phyloP scores from a whole-genome alignment of 1,140 invertebrate species.

The Oppia nitens region DNA sequence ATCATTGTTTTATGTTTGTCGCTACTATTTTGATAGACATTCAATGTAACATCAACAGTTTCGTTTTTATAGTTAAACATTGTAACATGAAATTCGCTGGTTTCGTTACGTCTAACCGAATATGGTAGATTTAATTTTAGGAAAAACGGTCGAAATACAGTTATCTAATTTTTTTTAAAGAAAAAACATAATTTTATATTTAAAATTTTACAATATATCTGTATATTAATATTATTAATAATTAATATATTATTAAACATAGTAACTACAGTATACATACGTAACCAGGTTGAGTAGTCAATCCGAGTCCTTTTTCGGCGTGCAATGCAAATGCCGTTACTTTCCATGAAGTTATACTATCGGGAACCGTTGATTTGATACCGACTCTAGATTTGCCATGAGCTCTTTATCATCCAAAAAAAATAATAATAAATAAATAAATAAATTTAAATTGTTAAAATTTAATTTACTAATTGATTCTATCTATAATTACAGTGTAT shows the following conservation, averaged over 20 bases:
- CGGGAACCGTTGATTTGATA: conserved; percentile 46
- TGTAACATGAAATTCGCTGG: conserved; percentile 67
- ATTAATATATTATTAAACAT: background rate
- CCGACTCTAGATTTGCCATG: conserved; percentile 21
- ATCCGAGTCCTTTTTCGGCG: conserved; percentile 59
- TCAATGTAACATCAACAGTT: background rate
- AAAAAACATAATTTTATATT: too few relatives aligned
- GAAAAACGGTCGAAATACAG: conserved; percentile 73
- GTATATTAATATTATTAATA: background rate
- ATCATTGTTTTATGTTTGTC: background rate
- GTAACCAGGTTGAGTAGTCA: conserved; percentile 35
- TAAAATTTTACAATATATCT: too few relatives aligned
- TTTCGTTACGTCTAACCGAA: conserved; percentile 70
- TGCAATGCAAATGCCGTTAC: conserved; percentile 81
- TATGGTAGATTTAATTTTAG: conserved; percentile 71
- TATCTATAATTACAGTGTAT: too few relatives aligned
- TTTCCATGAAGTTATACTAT: conserved; percentile 82
- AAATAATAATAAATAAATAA: background rate
- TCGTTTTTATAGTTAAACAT: conserved; percentile 30
- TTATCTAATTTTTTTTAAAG: too few relatives aligned
- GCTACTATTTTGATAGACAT: background rate
- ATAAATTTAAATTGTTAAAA: background rate
- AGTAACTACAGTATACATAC: background rate
- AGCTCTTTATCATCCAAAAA: too few relatives aligned
- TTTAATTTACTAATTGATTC: too few relatives aligned